A percentile compares a stretch with the other conserved stretches of the same genome.
phyloP scores from a whole-genome alignment of 2,888 invertebrate genomes.

The Sesia bembeciformis region DNA sequence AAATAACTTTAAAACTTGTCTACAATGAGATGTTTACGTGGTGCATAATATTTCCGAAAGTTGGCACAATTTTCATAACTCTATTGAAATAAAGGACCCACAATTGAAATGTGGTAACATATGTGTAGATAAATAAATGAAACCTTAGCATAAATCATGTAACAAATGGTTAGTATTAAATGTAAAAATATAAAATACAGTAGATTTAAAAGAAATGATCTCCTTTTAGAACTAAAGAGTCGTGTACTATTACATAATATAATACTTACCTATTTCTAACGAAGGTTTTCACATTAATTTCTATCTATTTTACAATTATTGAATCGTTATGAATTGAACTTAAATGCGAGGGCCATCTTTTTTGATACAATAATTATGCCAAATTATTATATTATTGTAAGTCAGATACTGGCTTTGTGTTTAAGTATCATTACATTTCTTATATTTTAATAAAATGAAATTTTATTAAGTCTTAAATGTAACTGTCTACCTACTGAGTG shows the following conservation, averaged over 20 bases:
- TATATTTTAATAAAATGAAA: background rate
- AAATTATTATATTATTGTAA: slow-evolving; percentile 39
- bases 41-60: too few species aligned
- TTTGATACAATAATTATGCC: slow-evolving; percentile 42
- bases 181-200: slow-evolving; percentile 44
- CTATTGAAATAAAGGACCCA: too few species aligned
- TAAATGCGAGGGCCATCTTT: slow-evolving; percentile 34
- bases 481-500: background rate
- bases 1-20: too few species aligned
- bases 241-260: slow-evolving; percentile 25
- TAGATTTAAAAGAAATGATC: slow-evolving; percentile 26
- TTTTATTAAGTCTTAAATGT: background rate
- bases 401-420: slow-evolving; percentile 25
- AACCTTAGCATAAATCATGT: slow-evolving; percentile 49
- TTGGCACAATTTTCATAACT: too few species aligned
- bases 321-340: background rate
- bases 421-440: slow-evolving; percentile 6
- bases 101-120: background rate
- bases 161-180: slow-evolving; percentile 52
- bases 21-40: too few species aligned
- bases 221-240: slow-evolving; percentile 33
- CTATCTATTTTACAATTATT: slow-evolving; percentile 14
- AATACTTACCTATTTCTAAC: slow-evolving; percentile 26
- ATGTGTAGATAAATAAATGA: slow-evolving; percentile 43
- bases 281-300: slow-evolving; percentile 39